These are phyloP conservation scores for Lottia gigantea DNA, from an alignment of 2,888 invertebrate species.

Conservation along the genomic window DNA sequence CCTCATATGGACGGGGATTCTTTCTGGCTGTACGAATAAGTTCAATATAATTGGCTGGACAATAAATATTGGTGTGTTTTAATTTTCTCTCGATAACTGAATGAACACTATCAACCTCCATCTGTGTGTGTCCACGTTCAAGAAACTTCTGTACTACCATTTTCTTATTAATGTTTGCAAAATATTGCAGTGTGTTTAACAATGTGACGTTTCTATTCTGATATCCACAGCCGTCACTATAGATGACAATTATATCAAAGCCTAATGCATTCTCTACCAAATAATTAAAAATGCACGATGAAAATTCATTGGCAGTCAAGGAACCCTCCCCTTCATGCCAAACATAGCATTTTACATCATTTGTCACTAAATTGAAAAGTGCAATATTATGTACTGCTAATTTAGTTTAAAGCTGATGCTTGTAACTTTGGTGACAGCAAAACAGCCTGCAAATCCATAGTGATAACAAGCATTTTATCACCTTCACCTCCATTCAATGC, in stretches of 20 bases:
- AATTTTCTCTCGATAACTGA: no score
- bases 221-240: neutral
- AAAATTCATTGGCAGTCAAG: no score
- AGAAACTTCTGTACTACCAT: neutral
- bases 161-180: accelerated
- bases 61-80: no score
- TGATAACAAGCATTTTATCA: neutral
- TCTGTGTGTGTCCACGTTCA: neutral
- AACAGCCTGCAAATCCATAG: slow-evolving; percentile 19
- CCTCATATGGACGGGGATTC: no score
- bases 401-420: neutral
- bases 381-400: slow-evolving; percentile 19
- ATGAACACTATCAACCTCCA: neutral
- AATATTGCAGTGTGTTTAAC: neutral
- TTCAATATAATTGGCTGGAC: no score
- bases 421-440: slow-evolving; percentile 9
- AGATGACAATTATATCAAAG: neutral
- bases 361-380: neutral
- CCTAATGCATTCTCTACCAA: no score
- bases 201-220: neutral
- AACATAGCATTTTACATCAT: no score
- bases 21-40: no score
- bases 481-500: neutral
- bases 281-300: no score
- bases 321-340: no score